Evolutionary conservation across 37 sponge, comb jelly and placozoan genomes (phyloP).

Genomic region (Hormiphora californensis): DNA sequence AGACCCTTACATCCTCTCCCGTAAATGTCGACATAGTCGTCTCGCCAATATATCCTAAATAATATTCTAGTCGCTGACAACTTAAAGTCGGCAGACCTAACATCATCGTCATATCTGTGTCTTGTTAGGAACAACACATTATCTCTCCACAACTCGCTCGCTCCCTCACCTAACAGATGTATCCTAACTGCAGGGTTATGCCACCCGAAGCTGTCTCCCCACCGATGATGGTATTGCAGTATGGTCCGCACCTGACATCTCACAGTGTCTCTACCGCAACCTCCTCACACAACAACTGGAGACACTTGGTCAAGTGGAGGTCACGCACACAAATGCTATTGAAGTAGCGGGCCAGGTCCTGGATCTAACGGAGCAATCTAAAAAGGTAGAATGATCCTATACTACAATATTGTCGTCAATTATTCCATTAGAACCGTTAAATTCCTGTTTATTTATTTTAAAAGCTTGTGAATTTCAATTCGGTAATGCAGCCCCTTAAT

Average conservation of each 20-base stretch:
- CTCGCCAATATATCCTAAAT: too few relatives aligned
- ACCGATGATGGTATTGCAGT: not conserved
- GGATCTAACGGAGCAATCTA: not conserved
- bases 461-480: not conserved
- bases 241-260: conserved; percentile 6
- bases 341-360: conserved; percentile 8
- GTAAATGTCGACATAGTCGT: too few relatives aligned
- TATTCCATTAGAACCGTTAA: not conserved
- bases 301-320: not conserved
- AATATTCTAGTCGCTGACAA: too few relatives aligned
- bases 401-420: not conserved
- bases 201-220: not conserved
- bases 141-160: too few relatives aligned
- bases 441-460: not conserved
- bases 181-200: not conserved
- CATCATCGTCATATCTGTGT: too few relatives aligned
- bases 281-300: not conserved
- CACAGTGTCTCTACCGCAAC: conserved; percentile 17
- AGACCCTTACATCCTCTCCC: too few relatives aligned
- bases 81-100: too few relatives aligned
- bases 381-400: not conserved
- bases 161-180: too few relatives aligned
- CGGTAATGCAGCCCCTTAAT: too few relatives aligned
- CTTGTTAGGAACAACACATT: too few relatives aligned
- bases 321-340: not conserved